Base-by-base conservation (phyloP, 2,797 vertebrate species). In the Staurois parvus region DNA sequence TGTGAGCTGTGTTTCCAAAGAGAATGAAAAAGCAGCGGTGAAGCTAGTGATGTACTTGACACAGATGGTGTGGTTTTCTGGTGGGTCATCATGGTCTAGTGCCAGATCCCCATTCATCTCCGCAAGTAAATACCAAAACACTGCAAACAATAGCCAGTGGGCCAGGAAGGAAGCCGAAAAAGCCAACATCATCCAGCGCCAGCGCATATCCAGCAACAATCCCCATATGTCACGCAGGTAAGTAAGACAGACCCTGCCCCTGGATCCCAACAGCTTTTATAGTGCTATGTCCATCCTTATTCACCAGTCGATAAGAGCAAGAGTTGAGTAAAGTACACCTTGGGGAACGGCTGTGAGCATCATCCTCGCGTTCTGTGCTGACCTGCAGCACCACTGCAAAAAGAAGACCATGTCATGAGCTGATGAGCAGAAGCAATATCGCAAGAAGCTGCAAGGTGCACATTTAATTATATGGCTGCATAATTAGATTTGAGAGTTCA, bases 1-100 rank as follows among this genome's bases (percentile, higher is more conserved):
- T n/a, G 98, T 99, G 90, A 99, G 95, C 91, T 99, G 98, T 0
- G 98, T 99, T 93, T 99, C 98, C 94, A 99, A 91, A 3, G 98
- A 98, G 89, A 99, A 99, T 40, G 98, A 99, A 90, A 99, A 99
- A 3, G 98, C 98, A 3, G 97, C 97, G 45, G 97, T 97, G 89
- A 99, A 99, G 81, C 97, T 98, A 74, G 96, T 98, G 88, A 99
- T 97, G 85, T 98, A 94, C 90, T 99, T 99, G 87, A 99, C 97
- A 79, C 98, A 99, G 86, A 99, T 96, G 74, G 96, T 96, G 81
- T 99, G 98, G 81, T 97, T 98, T 81, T 95, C 94, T 30, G 98
- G 98, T 76, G 81, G 98, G 94, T 81, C 92, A 64, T 98, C 96
- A 0, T 99, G 97, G 85, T 99, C 94, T 87, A 99, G 93, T 12